Base-by-base conservation (phyloP, 1,140 invertebrate genomes). In the Papilio machaon region DNA sequence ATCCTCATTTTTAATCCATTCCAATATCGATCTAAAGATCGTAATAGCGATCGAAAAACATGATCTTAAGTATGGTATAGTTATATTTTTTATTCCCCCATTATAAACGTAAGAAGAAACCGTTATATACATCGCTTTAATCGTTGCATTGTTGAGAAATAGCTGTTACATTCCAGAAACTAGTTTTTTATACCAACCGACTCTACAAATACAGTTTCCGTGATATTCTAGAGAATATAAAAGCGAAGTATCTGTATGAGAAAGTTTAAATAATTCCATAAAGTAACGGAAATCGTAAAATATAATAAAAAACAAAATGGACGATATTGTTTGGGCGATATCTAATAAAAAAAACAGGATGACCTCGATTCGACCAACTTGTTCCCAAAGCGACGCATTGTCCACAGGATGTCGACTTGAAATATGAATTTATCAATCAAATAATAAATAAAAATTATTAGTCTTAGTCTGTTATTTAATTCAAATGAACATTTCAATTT, bases 361-460 rank as follows among this genome's bases (percentile, higher is more conserved):
- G 64, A 67, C 64, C 64, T 67, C 64, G 30, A 67, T 35, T 35
- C 64, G 64, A 67, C 64, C 64, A 67, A 67, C 64, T 67, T 15
- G 64, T 35, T 67, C 64, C 64, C 64, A 30, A 67, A 67, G 64
- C 64, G 13, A 35, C 64, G 64, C 23, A 35, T 67, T 67, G 64
- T 67, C 11, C 64, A 67, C 64, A 67, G 64, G 64, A 67, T 35
- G 64, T 35, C 10, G 23, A 35, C 30, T 5, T 13, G 7, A 54
- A 54, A 17, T 17, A 17, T 17, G 5, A 30, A 67, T 13, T 58
- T 58, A 58, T 67, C 64, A 15, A 67, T 30, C 13, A 11, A 35
- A 67, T 67, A 15, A 5, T 10, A 67, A 2, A 11, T 30, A 4
- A n/a, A n/a, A n/a, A 64, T 30, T n/a, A n/a, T n/a, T n/a, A n/a